Conservation (phyloP, 2,797 vertebrate genomes). For the Hyperoplus lanceolatus region DNA sequence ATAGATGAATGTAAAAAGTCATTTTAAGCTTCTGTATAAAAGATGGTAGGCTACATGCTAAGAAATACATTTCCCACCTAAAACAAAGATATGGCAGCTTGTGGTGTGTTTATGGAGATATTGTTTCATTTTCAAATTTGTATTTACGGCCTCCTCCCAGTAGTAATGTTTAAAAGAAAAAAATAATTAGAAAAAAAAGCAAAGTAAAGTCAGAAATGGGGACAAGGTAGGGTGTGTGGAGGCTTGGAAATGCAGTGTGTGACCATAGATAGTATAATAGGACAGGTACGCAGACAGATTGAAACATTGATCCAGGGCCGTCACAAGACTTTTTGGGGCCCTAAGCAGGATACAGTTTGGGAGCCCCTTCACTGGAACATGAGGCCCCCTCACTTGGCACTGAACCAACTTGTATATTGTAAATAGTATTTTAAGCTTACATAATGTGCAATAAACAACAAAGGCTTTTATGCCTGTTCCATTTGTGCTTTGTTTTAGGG, state of each 20-base stretch:
- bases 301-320: neutral
- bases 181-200: too few relatives aligned
- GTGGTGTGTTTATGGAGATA: neutral
- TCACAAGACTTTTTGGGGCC: too few relatives aligned
- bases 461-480: too few relatives aligned
- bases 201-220: too few relatives aligned
- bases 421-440: too few relatives aligned
- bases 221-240: too few relatives aligned
- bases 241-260: neutral
- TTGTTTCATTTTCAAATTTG: neutral
- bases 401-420: too few relatives aligned
- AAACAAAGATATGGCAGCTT: slow-evolving; percentile 1
- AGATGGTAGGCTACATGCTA: neutral
- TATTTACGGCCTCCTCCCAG: neutral
- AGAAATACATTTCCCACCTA: neutral
- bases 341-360: too few relatives aligned
- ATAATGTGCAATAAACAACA: too few relatives aligned
- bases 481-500: too few relatives aligned
- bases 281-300: neutral
- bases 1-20: neutral
- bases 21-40: slow-evolving; percentile 1
- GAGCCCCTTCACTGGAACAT: too few relatives aligned
- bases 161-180: neutral
- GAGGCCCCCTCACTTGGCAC: too few relatives aligned
- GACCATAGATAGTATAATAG: neutral